Evolutionary conservation across 1,140 invertebrate genomes (phyloP), one percentile per base, ranked within the genome.

Genomic region (Luehdorfia chinensis): DNA sequence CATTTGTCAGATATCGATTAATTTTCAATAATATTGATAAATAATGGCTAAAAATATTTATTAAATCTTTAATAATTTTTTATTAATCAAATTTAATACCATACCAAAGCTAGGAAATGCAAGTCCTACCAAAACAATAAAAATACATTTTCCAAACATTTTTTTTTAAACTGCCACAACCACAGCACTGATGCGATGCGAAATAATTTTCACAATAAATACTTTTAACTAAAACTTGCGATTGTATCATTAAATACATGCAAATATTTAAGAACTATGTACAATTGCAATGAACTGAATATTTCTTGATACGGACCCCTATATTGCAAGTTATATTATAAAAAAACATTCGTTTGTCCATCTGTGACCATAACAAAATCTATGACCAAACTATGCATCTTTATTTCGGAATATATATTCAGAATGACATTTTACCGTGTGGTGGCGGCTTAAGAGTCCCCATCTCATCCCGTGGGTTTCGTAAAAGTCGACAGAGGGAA

Each of bases 41-140:
- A n/a, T n/a, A n/a, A n/a, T n/a, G n/a, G n/a, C n/a, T n/a, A n/a
- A n/a, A n/a, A n/a, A n/a, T n/a, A n/a, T n/a, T n/a, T n/a, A n/a
- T n/a, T n/a, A n/a, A n/a, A n/a, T n/a, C n/a, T n/a, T n/a, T n/a
- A n/a, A n/a, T n/a, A n/a, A n/a, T n/a, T n/a, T n/a, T n/a, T n/a
- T n/a, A n/a, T n/a, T n/a, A n/a, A n/a, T n/a, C n/a, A n/a, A n/a
- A n/a, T n/a, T n/a, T n/a, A n/a, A 13, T 44, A 48, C 37, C 15
- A 19, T 41, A 32, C 14, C n/a, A 19, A 7, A 41, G 31, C 59
- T 66, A 72, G 69, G 59, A 59, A 73, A 73, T 53, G 43, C 12
- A 4, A 36, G n/a, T 4, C n/a, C 18, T 21, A 21, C 1, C 6
- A 36, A 36, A 8, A 36, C n/a, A 12, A 36, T 9, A 36, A 18